Base-by-base conservation (phyloP, 2,888 invertebrate species). In the Chaitophorus viminalis region DNA sequence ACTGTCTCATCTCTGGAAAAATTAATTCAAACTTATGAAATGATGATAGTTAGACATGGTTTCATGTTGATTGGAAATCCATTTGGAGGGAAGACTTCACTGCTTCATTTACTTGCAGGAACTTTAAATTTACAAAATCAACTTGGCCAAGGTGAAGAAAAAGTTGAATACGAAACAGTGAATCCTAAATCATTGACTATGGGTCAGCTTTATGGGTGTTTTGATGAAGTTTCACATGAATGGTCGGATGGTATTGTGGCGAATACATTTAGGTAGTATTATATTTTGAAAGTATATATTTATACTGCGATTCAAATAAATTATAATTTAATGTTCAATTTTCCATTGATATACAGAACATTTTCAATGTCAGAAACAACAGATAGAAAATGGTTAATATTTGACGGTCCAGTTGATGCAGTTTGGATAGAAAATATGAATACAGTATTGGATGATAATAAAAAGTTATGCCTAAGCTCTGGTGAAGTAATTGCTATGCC, bases 181-280 rank as follows among this genome's bases (percentile, higher is more conserved):
- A 98, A 98, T 92, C 98, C 98, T 0, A 98, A 98, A 92, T 94
- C 98, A 0, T 95, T 98, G 82, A 97, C 97, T 2, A 95, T 97
- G 95, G 97, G 96, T 21, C 97, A 98, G 91, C 92, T 98, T 33
- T 98, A 97, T 91, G 98, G 98, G 1, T 95, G 95, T 89, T 97
- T 98, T 91, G 97, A 98, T 92, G 96, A 96, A 0, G 93, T 96
- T 81, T 97, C 98, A 0, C 96, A 97, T 90, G 98, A 98, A 92
- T 97, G 97, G 97, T 95, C 94, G 0, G 97, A 97, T 91, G 97
- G 97, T 11, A 94, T 98, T 54, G 95, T 96, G 65, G 95, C 97
- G 0, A 94, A 94, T 4, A 90, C 90, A 74, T 91, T 91, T 88
- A 90, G 91, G 91, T 91, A 68, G 33, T 36, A 3, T 68, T 46